Conservation (phyloP, 2,113 vertebrate species). For the Anoura caudifer region DNA sequence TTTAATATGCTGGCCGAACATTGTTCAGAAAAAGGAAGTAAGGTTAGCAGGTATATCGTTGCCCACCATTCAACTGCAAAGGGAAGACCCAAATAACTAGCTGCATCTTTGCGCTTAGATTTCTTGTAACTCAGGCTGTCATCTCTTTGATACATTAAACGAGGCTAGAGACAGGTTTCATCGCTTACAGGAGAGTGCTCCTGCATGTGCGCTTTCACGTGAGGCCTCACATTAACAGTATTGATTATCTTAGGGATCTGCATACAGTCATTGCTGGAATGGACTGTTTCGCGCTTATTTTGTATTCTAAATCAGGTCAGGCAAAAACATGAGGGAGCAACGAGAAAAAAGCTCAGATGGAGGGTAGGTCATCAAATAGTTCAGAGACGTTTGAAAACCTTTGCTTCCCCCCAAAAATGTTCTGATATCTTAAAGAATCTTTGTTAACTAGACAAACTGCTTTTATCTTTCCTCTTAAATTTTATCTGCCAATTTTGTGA, state of each 20-base stretch:
- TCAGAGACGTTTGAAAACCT: background rate
- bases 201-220: background rate
- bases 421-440: background rate
- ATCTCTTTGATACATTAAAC: background rate
- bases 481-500: background rate
- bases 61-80: rapidly evolving
- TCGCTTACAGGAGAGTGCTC: background rate
- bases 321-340: background rate
- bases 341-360: background rate
- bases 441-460: background rate
- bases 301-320: background rate
- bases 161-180: background rate
- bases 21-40: background rate
- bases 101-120: rapidly evolving
- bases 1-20: background rate
- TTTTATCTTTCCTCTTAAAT: background rate
- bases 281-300: background rate
- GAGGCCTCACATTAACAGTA: background rate
- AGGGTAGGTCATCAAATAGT: background rate
- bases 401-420: background rate
- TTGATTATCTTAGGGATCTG: background rate
- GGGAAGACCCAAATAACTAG: background rate
- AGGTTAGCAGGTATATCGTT: rapidly evolving
- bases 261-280: background rate
- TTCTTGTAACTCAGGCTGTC: background rate